Evolutionary conservation across 2,888 invertebrate genomes (phyloP).

Genomic region (Odontomyia ornata): DNA sequence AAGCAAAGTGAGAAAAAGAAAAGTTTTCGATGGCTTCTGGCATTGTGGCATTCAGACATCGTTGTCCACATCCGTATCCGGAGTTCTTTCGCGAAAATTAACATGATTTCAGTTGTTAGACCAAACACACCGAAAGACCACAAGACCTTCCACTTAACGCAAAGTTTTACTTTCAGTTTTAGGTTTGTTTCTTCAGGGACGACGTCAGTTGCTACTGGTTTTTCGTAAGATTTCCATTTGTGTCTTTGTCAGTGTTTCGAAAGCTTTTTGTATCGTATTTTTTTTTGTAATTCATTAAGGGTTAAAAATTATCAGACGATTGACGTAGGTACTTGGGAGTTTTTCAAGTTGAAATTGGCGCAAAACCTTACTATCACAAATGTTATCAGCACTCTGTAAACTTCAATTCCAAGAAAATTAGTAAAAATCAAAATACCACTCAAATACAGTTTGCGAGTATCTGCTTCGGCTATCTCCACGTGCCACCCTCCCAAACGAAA

Average conservation of each 20-base stretch:
- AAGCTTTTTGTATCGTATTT: background rate
- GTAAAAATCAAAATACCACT: too few species aligned
- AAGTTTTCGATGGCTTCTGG: conserved; percentile 10
- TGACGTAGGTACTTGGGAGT: too few species aligned
- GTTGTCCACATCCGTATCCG: conserved; percentile 20
- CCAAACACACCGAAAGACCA: conserved; percentile 12
- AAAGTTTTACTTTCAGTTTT: conserved; percentile 27
- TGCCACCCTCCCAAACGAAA: background rate
- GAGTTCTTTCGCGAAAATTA: conserved; percentile 33
- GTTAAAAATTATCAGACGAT: too few species aligned
- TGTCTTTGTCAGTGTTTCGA: conserved; percentile 1
- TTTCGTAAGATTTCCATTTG: background rate
- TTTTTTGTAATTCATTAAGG: too few species aligned
- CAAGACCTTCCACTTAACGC: background rate
- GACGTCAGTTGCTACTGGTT: background rate
- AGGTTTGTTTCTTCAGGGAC: conserved; percentile 4
- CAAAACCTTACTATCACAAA: too few species aligned
- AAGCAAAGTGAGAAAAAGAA: conserved; percentile 30
- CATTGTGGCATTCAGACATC: background rate
- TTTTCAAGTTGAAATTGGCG: too few species aligned
- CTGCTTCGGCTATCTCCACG: background rate
- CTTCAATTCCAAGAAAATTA: too few species aligned
- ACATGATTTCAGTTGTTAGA: conserved; percentile 33
- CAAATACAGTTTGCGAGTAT: background rate
- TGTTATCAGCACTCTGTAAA: too few species aligned